Base-by-base conservation (phyloP, 2,888 invertebrate species). In the Antheraea yamamai region DNA sequence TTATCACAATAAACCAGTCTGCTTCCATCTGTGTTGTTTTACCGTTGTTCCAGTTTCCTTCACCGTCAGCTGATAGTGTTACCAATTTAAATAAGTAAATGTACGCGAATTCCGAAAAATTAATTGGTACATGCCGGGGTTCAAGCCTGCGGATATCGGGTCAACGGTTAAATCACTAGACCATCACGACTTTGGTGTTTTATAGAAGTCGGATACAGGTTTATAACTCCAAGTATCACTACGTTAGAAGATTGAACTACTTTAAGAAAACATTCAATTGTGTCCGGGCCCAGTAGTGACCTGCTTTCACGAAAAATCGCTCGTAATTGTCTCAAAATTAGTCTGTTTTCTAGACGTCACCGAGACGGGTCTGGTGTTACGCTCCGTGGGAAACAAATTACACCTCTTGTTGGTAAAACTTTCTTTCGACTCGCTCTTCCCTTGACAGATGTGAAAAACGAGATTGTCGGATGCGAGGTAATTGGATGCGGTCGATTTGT, bases 261-360 rank as follows among this genome's bases (percentile, higher is more conserved):
- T 26, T 66, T 39, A 16, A 55, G 58, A 51, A 68, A 73, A 20
- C 68, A 68, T 73, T 35, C 55, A 72, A 72, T 52, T 23, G 35
- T 73, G 73, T 66, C 73, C 68, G 35, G 68, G n/a, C 10, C 68
- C 61, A 78, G 77, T 86, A 78, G 77, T 86, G 85, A 86, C 87
- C 87, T 75, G 83, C 88, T 91, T 91, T 91, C 88, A 82, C 81
- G 55, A 77, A 75, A 84, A 86, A 87, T 87, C 86, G 81, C 83
- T 85, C 83, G 84, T 82, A 83, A 83, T 86, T 81, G 77, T 78
- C 80, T 81, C 77, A 76, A 84, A 47, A 84, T 83, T 74, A 75
- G 55, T 30, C 61, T 74, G 74, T 80, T 84, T 86, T 87, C 86
- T 88, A 83, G 82, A 83, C 78, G 78, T 75, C 73, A 76, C 77